phyloP scores from a whole-genome alignment of 2,113 vertebrate genomes.

The Platycercus adscitus region DNA sequence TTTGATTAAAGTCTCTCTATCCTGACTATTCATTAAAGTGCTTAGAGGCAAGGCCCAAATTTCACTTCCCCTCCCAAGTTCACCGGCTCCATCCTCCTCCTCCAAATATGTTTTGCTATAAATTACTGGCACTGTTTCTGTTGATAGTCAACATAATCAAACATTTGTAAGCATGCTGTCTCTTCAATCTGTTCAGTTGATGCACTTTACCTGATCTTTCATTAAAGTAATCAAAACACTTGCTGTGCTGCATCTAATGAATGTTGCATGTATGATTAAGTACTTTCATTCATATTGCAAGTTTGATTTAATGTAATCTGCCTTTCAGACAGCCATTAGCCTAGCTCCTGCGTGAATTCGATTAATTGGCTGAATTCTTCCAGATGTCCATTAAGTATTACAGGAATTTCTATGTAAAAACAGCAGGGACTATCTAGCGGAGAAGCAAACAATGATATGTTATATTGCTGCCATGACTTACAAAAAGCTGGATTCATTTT shows the following conservation, averaged over 20 bases:
- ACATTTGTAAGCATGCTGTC: conserved; percentile 85
- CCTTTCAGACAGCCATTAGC: conserved; percentile 86
- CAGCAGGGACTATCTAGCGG: conserved; percentile 80
- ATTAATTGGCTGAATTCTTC: conserved; percentile 90
- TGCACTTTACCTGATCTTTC: conserved; percentile 89
- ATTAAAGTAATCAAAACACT: conserved; percentile 87
- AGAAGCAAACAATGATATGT: conserved; percentile 83
- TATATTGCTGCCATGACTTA: conserved; percentile 86
- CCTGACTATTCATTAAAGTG: conserved; percentile 57
- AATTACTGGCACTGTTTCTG: conserved; percentile 83
- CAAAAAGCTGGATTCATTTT: conserved; percentile 85
- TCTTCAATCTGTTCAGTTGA: conserved; percentile 84
- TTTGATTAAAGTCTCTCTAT: conserved; percentile 45
- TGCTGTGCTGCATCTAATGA: conserved; percentile 83
- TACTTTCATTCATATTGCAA: conserved; percentile 87
- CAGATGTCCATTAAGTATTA: conserved; percentile 88
- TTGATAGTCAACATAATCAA: conserved; percentile 86
- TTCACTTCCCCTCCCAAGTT: conserved; percentile 59
- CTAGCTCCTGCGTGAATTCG: conserved; percentile 81
- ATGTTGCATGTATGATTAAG: conserved; percentile 88
- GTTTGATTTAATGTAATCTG: conserved; percentile 88
- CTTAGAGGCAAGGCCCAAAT: conserved; percentile 46
- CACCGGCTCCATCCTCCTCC: conserved; percentile 49
- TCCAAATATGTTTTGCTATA: conserved; percentile 79
- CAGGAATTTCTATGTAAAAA: conserved; percentile 86